Evolutionary conservation across 2,797 vertebrate genomes (phyloP).

Genomic region (Spea hammondii): DNA sequence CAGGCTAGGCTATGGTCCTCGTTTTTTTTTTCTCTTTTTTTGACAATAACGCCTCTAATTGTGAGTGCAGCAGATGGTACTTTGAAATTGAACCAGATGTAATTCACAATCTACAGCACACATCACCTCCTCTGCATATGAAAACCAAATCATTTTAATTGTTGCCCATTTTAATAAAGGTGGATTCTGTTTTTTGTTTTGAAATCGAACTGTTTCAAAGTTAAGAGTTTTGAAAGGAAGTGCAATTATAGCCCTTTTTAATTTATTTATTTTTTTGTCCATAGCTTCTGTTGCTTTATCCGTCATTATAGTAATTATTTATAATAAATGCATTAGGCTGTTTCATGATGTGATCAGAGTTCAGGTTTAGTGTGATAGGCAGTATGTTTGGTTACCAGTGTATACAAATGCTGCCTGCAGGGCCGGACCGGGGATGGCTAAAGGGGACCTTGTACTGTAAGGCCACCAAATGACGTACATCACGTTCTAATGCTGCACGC

Average conservation of each 20-base stretch:
- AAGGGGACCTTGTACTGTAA: too few species aligned
- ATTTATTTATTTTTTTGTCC: neutral
- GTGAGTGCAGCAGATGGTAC: neutral
- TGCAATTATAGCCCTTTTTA: neutral
- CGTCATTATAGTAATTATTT: neutral
- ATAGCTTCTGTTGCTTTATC: neutral
- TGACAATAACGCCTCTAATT: too few species aligned
- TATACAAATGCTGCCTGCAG: too few species aligned
- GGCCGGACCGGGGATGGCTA: too few species aligned
- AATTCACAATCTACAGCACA: neutral
- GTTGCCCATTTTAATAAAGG: neutral
- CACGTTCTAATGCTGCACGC: too few species aligned
- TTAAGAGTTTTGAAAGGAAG: neutral
- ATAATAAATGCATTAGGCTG: neutral
- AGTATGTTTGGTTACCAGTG: too few species aligned
- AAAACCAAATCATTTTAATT: slow-evolving; percentile 8
- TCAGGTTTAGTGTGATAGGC: too few species aligned
- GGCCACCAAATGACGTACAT: too few species aligned
- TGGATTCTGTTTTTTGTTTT: neutral
- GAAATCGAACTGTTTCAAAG: neutral
- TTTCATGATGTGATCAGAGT: neutral
- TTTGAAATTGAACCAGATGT: neutral
- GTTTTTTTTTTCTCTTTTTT: too few species aligned
- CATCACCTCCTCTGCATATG: neutral
- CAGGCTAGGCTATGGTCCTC: too few species aligned